Evolutionary conservation across 2,113 vertebrate species (phyloP), one percentile per base, ranked within the genome.

Genomic region (Carlito syrichta): DNA sequence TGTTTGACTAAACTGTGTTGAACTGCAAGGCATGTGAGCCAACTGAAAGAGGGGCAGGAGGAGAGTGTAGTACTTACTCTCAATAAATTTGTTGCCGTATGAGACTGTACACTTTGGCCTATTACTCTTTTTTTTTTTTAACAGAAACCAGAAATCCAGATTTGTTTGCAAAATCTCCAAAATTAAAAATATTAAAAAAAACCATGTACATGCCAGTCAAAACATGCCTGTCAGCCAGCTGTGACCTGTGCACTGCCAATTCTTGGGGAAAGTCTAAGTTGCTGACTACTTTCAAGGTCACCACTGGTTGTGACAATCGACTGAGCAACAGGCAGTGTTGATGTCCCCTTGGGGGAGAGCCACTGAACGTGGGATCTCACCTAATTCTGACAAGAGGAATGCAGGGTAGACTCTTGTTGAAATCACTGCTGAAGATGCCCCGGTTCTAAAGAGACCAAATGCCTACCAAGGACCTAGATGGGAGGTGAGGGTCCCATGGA

Each of bases 171-270:
- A 91, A 92, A 60, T 58, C 71, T 84, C 48, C 50, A 71, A 73
- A 90, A 78, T 78, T 79, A 90, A 87, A 81, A 79, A 78, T 52
- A 32, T 38, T 89, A 88, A 74, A n/a, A 66, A 89, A 89, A 86
- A 82, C 69, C 93, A 78, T 4, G 20, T 25, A 32, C 32, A 38
- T 50, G 79, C 43, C 58, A 88, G 76, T 87, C 86, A 88, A 91
- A 95, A 90, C 43, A 62, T 3, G 20, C 30, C 63, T 91, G 93
- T 60, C 6, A 62, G 48, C 63, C 77, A 93, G 86, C 68, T 62
- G 69, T 85, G 73, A 71, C 35, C 73, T 16, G 17, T 6, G 50
- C 13, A 35, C 1, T 68, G 60, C 32, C 77, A 78, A 43, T 12
- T 8, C 30, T 2, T 5, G 32, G 79, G 45, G 40, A 92, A 62